phyloP scores from a whole-genome alignment of 2,888 invertebrate species.

The Lomographa bimaculata region DNA sequence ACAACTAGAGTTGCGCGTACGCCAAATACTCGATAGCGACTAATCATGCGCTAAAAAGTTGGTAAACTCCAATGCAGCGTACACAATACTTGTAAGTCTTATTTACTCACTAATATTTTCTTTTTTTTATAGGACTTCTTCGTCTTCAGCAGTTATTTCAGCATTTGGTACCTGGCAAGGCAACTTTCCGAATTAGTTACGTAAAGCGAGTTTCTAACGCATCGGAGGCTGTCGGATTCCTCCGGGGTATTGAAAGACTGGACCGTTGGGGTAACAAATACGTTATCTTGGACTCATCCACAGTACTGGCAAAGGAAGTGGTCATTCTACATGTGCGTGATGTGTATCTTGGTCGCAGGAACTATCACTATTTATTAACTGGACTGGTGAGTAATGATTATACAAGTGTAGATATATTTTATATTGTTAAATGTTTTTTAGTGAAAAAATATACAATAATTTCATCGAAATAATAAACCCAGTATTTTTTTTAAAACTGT shows the following conservation, averaged over 20 bases:
- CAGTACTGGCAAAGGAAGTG: slow-evolving; percentile 93
- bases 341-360: slow-evolving; percentile 92
- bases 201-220: slow-evolving; percentile 93
- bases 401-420: no score
- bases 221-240: slow-evolving; percentile 91
- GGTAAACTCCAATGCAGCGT: no score
- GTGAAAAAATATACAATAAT: no score
- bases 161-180: slow-evolving; percentile 90
- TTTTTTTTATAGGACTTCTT: slow-evolving; percentile 87
- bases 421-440: no score
- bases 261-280: slow-evolving; percentile 94
- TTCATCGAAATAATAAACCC: no score
- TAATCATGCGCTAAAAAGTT: no score
- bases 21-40: no score
- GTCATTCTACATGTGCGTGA: slow-evolving; percentile 94
- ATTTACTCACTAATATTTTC: no score
- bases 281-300: slow-evolving; percentile 94
- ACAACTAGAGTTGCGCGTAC: no score
- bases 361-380: slow-evolving; percentile 95
- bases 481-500: no score
- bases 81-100: no score
- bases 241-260: slow-evolving; percentile 90
- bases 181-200: slow-evolving; percentile 92
- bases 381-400: slow-evolving; percentile 88
- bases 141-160: slow-evolving; percentile 96